Base-by-base conservation (phyloP, 2,113 vertebrate genomes). In the Colius striatus region DNA sequence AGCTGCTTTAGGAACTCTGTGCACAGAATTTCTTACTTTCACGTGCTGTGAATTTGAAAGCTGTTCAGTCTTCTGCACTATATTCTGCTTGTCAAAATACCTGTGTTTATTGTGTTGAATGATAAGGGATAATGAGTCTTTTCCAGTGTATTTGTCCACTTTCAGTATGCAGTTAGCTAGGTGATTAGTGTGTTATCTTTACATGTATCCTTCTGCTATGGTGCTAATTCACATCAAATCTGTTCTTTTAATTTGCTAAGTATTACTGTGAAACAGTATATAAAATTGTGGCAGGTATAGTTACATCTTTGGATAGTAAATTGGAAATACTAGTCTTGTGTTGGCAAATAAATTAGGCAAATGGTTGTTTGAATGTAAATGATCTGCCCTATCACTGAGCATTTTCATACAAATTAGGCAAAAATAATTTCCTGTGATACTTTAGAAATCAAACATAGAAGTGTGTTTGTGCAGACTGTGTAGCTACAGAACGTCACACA, bases 381-480 rank as follows among this genome's bases (percentile, higher is more conserved):
- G 53, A 23, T 57, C 77, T 62, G 61, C 17, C 27, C 45, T 90
- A 34, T 87, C 34, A 41, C 74, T 53, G 45, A 36, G 11, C 43
- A 47, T 74, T 86, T 86, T 88, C 8, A 78, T 77, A 91, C 43
- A 87, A 70, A 92, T 87, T 54, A 75, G 34, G 73, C 45, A 84
- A 84, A 85, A 92, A 68, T 61, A 67, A 75, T 91, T 94, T 89
- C 41, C 68, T 89, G 30, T 79, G 73, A 38, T 76, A 55, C 48
- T 61, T 76, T 6, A 26, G 45, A 84, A 74, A 65, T 70, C 41
- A 74, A 53, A 74, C 62, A 67, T 14, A 72, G 32, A 77, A 70
- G 32, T 36, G 4, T 29, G 12, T 60, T 81, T 78, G 16, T 68
- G 45, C n/a, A 70, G 45, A 19, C 68, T 61, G 61, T 41, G 67